Conservation (phyloP, 1,140 invertebrate species). For the Cherax quadricarinatus region DNA sequence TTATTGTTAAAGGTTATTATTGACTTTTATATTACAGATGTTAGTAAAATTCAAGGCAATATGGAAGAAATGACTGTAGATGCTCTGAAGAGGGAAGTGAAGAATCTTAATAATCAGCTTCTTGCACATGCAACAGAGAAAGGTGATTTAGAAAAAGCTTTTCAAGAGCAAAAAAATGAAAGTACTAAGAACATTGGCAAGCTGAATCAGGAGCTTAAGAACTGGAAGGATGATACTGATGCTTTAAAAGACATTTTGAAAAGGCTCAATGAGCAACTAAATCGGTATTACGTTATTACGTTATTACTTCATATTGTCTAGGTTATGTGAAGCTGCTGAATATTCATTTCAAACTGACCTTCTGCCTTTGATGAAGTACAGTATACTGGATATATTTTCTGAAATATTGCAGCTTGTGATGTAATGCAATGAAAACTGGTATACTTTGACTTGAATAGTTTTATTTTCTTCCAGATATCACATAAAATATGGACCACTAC, state of each 20-base stretch:
- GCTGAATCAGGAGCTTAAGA: conserved; percentile 40
- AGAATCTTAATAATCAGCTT: conserved; percentile 19
- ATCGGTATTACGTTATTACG: conserved; percentile 16
- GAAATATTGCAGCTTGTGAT: neutral
- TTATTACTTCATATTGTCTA: neutral
- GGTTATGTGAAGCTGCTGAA: neutral
- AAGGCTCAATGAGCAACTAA: conserved; percentile 54
- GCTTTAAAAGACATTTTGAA: conserved; percentile 58
- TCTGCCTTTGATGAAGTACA: too few relatives aligned
- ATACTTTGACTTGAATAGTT: too few relatives aligned
- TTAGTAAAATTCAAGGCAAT: neutral
- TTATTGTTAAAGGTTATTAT: too few relatives aligned
- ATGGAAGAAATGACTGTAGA: neutral
- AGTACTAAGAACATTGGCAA: conserved; percentile 25
- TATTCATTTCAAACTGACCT: neutral
- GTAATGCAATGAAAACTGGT: neutral
- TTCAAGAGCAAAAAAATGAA: conserved; percentile 42
- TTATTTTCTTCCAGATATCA: conserved; percentile 31
- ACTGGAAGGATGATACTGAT: conserved; percentile 46
- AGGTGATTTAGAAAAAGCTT: conserved; percentile 25
- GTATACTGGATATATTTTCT: neutral
- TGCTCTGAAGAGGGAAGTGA: conserved; percentile 23
- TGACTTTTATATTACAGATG: neutral
- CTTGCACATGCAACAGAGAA: conserved; percentile 16
- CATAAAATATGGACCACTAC: conserved; percentile 40